These are phyloP conservation scores for Plodia interpunctella DNA, from an alignment of 1,140 invertebrate genomes.

Conservation along the genomic window DNA sequence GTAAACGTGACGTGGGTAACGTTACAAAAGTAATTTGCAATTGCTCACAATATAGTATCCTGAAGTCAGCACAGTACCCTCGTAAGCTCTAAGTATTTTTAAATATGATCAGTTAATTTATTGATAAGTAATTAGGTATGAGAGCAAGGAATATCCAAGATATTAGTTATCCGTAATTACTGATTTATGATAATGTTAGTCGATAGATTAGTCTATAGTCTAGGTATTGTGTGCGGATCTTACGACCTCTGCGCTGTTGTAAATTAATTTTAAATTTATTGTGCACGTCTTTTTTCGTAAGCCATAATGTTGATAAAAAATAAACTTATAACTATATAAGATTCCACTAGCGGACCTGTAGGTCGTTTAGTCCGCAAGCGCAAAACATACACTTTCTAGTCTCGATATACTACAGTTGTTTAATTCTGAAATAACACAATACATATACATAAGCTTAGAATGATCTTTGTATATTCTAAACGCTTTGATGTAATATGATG, in stretches of 20 bases:
- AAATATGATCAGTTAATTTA: conserved; percentile 69
- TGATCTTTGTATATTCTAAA: conserved; percentile 3
- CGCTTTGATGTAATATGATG: neutral
- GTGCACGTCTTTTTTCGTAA: conserved; percentile 2
- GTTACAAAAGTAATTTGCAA: too few species aligned
- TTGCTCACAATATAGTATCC: conserved; percentile 54
- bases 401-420: conserved; percentile 61
- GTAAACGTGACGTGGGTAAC: too few species aligned
- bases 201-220: conserved; percentile 38
- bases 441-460: conserved; percentile 18
- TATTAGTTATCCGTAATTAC: conserved; percentile 57
- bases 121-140: conserved; percentile 64
- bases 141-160: conserved; percentile 71
- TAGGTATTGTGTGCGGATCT: conserved; percentile 50
- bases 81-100: conserved; percentile 67
- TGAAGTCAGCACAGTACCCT: conserved; percentile 41
- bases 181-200: conserved; percentile 44
- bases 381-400: conserved; percentile 66
- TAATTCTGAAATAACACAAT: conserved; percentile 18
- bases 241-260: conserved; percentile 38
- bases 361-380: conserved; percentile 51
- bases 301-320: neutral
- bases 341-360: conserved; percentile 10
- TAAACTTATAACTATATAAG: neutral
- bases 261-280: neutral